These are phyloP conservation scores for Ophion obscuratus DNA, from an alignment of 2,888 invertebrate genomes.

Conservation along the genomic window DNA sequence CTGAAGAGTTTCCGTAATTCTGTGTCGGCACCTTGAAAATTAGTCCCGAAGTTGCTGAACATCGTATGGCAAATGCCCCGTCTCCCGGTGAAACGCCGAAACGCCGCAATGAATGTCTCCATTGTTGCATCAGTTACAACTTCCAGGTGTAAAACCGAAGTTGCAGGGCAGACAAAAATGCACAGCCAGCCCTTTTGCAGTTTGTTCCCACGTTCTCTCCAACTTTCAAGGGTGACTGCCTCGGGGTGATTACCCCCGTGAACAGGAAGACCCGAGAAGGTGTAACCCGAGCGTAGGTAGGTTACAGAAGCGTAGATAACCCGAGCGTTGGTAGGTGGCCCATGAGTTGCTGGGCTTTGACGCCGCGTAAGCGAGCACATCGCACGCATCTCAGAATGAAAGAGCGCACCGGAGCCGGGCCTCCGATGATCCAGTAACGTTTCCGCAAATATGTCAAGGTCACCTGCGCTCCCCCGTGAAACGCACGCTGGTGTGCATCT, in stretches of 20 bases:
- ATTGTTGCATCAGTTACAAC: neutral
- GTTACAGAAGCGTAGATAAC: too few species aligned
- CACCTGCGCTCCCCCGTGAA: conserved; percentile 15
- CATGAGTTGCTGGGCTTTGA: conserved; percentile 69
- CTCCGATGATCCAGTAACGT: conserved; percentile 56
- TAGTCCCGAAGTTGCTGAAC: conserved; percentile 61
- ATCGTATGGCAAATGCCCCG: conserved; percentile 45
- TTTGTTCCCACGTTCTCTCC: conserved; percentile 9
- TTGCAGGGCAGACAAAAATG: conserved; percentile 66
- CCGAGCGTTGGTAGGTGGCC: conserved; percentile 69
- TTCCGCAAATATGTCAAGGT: conserved; percentile 5
- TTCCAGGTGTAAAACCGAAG: conserved; percentile 53
- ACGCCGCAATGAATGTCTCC: conserved; percentile 44
- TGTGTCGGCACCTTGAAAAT: conserved; percentile 52
- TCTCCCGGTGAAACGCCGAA: conserved; percentile 44
- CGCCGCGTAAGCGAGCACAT: conserved; percentile 33
- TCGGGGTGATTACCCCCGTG: conserved; percentile 48
- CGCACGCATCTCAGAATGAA: conserved; percentile 42
- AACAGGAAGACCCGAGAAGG: conserved; percentile 34
- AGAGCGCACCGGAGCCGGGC: conserved; percentile 46
- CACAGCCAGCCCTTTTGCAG: conserved; percentile 60
- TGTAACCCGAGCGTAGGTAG: too few species aligned
- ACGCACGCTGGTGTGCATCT: neutral
- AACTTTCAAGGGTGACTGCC: conserved; percentile 13
- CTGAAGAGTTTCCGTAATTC: conserved; percentile 4